Evolutionary conservation across 1,140 invertebrate species (phyloP).

Genomic region (Platyscapa corneri): DNA sequence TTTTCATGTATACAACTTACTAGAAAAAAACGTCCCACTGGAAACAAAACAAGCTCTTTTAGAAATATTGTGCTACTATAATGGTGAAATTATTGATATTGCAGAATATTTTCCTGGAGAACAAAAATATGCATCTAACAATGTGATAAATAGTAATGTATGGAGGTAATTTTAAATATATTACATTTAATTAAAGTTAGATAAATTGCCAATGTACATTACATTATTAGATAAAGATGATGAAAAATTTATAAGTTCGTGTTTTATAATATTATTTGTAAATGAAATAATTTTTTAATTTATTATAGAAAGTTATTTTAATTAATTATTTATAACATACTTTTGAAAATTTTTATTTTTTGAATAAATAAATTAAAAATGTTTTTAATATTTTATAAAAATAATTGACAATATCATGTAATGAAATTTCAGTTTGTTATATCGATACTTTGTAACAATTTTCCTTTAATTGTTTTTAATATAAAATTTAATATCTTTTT

Average conservation of each 20-base stretch:
- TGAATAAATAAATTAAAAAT: too few species aligned
- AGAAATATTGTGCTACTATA: slow-evolving; percentile 89
- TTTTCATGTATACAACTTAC: slow-evolving; percentile 82
- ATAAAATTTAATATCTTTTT: slow-evolving; percentile 32
- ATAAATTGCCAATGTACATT: too few species aligned
- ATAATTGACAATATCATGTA: too few species aligned
- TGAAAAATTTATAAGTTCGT: too few species aligned
- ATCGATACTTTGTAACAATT: too few species aligned
- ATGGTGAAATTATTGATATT: slow-evolving; percentile 81
- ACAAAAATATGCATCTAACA: neutral
- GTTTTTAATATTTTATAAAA: too few species aligned
- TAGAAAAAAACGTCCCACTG: slow-evolving; percentile 79
- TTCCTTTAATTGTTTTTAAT: neutral
- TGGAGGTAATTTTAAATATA: slow-evolving; percentile 80
- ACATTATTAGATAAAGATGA: too few species aligned
- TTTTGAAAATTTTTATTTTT: too few species aligned
- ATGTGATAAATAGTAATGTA: slow-evolving; percentile 69
- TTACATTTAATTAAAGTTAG: neutral
- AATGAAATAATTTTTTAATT: neutral
- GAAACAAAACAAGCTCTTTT: slow-evolving; percentile 82
- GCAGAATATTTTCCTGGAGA: slow-evolving; percentile 84
- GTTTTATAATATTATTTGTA: neutral
- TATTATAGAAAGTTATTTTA: too few species aligned
- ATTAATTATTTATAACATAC: too few species aligned
- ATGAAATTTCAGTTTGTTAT: too few species aligned